Evolutionary conservation across 2,888 invertebrate genomes (phyloP).

Genomic region (Diarsia brunnea): DNA sequence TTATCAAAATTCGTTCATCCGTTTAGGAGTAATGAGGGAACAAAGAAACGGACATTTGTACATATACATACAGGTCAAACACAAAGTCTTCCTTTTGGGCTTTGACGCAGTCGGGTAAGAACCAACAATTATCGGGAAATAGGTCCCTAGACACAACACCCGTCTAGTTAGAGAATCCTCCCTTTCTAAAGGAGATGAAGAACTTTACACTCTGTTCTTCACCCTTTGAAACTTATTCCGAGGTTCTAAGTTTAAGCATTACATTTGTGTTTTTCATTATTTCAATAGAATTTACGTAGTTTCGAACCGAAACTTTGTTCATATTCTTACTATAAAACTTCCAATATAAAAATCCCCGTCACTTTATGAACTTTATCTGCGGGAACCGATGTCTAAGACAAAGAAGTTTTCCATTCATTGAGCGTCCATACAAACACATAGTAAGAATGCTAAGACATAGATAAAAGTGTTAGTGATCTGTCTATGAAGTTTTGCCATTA

Average conservation of each 20-base stretch:
- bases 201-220: background rate
- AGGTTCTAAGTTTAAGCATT: background rate
- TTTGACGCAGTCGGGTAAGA: too few relatives aligned
- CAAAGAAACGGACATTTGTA: too few relatives aligned
- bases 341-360: background rate
- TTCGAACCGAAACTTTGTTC: background rate
- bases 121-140: too few relatives aligned
- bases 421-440: background rate
- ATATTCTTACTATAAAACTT: conserved; percentile 13
- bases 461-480: conserved; percentile 25
- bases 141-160: background rate
- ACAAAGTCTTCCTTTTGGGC: too few relatives aligned
- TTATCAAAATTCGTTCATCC: too few relatives aligned
- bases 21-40: too few relatives aligned
- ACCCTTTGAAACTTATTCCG: too few relatives aligned
- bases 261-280: background rate
- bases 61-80: too few relatives aligned
- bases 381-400: background rate
- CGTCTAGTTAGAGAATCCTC: background rate
- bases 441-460: background rate
- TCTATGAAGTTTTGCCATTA: conserved; percentile 37
- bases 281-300: background rate
- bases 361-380: background rate
- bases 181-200: too few relatives aligned
- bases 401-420: conserved; percentile 11